phyloP scores from a whole-genome alignment of 1,140 invertebrate species.

The Scaptomyza graminum region DNA sequence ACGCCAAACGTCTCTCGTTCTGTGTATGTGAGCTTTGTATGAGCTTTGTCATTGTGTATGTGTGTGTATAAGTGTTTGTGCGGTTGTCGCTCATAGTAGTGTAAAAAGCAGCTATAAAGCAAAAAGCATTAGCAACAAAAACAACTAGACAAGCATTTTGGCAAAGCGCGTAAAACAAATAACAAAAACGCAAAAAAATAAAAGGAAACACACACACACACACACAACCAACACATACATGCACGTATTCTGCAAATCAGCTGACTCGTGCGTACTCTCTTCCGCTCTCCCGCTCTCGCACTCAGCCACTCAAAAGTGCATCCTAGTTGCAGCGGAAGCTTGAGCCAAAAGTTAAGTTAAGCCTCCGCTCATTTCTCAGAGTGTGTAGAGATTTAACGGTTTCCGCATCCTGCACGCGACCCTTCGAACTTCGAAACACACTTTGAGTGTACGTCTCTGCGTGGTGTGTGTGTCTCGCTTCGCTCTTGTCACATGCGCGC shows the following conservation, averaged over 20 bases:
- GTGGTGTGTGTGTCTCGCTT: constrained; percentile 12
- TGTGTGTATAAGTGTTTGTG: constrained; percentile 3
- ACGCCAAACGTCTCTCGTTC: constrained; percentile 10
- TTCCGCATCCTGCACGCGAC: constrained; percentile 51
- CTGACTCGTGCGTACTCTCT: constrained; percentile 55
- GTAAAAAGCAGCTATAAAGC: constrained; percentile 37
- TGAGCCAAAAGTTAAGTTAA: constrained; percentile 1
- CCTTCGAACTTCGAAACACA: constrained; percentile 41
- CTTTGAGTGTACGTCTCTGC: constrained; percentile 9
- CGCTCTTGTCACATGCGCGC: constrained; percentile 62
- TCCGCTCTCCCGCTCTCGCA: constrained; percentile 12
- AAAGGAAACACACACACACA: constrained; percentile 4
- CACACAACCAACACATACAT: background rate
- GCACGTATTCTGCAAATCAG: constrained; percentile 39
- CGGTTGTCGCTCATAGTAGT: constrained; percentile 41
- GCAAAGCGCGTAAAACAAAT: constrained; percentile 21
- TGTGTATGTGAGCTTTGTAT: constrained; percentile 7
- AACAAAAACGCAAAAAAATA: constrained; percentile 26
- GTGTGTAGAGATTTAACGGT: constrained; percentile 44
- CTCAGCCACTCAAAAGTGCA: constrained; percentile 26
- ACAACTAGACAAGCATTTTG: constrained; percentile 12
- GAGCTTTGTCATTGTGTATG: constrained; percentile 18
- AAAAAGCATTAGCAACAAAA: constrained; percentile 22
- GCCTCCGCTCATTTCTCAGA: constrained; percentile 8
- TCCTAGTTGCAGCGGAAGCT: constrained; percentile 43